Conservation (phyloP, 2,797 vertebrate genomes). For the Cryptoprocta ferox region DNA sequence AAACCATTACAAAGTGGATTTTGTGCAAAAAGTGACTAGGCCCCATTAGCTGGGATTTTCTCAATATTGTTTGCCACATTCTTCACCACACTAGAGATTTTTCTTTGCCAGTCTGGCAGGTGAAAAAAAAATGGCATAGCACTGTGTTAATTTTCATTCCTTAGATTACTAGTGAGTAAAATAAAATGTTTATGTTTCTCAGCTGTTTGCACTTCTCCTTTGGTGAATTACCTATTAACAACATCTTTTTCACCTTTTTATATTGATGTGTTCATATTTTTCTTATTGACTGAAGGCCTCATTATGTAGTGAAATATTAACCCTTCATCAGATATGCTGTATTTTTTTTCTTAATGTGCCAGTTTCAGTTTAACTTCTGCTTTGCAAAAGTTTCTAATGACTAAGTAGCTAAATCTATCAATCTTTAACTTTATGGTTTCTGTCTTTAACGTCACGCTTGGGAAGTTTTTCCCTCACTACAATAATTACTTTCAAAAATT, state of each 20-base stretch:
- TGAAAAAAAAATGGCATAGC: neutral
- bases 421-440: slow-evolving; percentile 60
- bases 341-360: slow-evolving; percentile 15
- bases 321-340: neutral
- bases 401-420: slow-evolving; percentile 48
- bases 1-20: slow-evolving; percentile 7
- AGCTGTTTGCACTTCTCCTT: slow-evolving; percentile 9
- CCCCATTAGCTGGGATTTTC: slow-evolving; percentile 24
- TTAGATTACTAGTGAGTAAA: neutral
- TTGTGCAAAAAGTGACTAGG: neutral
- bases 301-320: slow-evolving; percentile 32
- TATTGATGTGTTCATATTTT: neutral
- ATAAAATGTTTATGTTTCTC: slow-evolving; percentile 17
- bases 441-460: slow-evolving; percentile 32
- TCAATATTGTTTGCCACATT: slow-evolving; percentile 5
- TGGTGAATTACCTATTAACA: neutral
- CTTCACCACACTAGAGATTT: slow-evolving; percentile 46
- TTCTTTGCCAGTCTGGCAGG: slow-evolving; percentile 1
- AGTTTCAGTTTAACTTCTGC: slow-evolving; percentile 30
- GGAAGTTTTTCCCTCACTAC: slow-evolving; percentile 35
- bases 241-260: slow-evolving; percentile 17
- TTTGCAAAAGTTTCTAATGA: slow-evolving; percentile 46
- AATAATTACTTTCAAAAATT: neutral
- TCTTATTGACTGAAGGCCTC: neutral
- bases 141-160: slow-evolving; percentile 39